A percentile compares a stretch with the other conserved stretches of the same genome.
These are phyloP conservation scores for Hirtodrosophila alboralis DNA, from an alignment of 2,888 invertebrate genomes.

Conservation along the genomic window DNA sequence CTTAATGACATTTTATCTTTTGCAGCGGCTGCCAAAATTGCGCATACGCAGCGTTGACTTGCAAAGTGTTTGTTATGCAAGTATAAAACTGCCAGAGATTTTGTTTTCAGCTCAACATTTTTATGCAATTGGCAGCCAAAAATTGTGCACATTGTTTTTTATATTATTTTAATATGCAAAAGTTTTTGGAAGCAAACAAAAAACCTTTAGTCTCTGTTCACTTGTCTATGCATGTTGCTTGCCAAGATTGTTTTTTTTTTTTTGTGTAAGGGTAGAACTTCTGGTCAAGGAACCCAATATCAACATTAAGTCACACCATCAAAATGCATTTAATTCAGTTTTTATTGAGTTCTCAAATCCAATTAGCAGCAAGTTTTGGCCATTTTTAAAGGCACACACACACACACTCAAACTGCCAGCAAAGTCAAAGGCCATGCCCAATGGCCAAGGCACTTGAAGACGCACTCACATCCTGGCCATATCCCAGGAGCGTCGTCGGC, in stretches of 20 bases:
- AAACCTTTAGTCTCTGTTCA: slow-evolving; percentile 36
- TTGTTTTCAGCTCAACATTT: slow-evolving; percentile 44
- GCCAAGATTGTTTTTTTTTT: slow-evolving; percentile 45
- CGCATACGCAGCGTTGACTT: slow-evolving; percentile 66
- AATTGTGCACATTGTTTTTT: slow-evolving; percentile 79
- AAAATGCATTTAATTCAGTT: slow-evolving; percentile 72
- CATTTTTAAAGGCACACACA: slow-evolving; percentile 59
- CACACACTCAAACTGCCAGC: slow-evolving; percentile 1
- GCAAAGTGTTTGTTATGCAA: slow-evolving; percentile 66
- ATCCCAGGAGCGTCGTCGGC: slow-evolving; percentile 42
- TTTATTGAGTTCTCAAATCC: slow-evolving; percentile 78
- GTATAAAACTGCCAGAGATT: slow-evolving; percentile 60
- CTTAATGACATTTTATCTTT: slow-evolving; percentile 78
- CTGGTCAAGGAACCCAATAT: slow-evolving; percentile 61
- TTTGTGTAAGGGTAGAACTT: slow-evolving; percentile 4
- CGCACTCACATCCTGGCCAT: slow-evolving; percentile 30
- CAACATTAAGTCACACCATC: slow-evolving; percentile 67
- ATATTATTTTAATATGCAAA: slow-evolving; percentile 83
- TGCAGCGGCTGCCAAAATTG: slow-evolving; percentile 50
- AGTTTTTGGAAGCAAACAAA: slow-evolving; percentile 47
- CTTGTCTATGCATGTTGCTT: slow-evolving; percentile 64
- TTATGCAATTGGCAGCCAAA: slow-evolving; percentile 82
- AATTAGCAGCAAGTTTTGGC: slow-evolving; percentile 68
- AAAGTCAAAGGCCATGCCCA: slow-evolving; percentile 16
- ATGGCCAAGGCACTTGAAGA: slow-evolving; percentile 34